Evolutionary conservation across 2,797 vertebrate species (phyloP).

Genomic region (Pipistrellus kuhlii): DNA sequence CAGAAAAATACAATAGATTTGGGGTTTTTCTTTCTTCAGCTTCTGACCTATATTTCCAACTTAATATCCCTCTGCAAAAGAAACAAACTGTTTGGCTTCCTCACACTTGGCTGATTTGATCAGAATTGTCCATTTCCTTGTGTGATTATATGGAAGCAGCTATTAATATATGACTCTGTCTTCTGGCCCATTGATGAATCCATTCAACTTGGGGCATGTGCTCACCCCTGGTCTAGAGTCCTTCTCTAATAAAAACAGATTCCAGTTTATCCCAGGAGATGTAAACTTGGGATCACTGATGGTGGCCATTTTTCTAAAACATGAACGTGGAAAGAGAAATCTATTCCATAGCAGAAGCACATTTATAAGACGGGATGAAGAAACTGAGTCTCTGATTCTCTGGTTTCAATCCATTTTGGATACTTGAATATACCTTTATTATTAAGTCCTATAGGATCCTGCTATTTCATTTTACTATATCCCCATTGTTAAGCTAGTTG

Average conservation of each 20-base stretch:
- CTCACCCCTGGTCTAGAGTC: not conserved
- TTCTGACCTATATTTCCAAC: not conserved
- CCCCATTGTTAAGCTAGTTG: not conserved
- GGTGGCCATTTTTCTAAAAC: not conserved
- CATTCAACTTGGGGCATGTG: not conserved
- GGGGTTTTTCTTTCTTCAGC: conserved; percentile 5
- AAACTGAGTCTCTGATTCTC: not conserved
- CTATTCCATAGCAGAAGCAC: not conserved
- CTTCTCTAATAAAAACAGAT: not conserved
- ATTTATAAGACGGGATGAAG: not conserved
- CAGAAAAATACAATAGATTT: not conserved
- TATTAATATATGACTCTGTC: not conserved
- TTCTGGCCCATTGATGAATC: not conserved
- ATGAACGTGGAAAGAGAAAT: conserved; percentile 28
- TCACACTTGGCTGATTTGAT: not conserved
- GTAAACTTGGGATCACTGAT: not conserved
- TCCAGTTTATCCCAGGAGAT: not conserved
- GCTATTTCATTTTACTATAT: not conserved
- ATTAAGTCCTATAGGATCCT: not conserved
- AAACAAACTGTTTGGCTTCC: not conserved
- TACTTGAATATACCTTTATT: not conserved
- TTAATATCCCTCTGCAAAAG: not conserved
- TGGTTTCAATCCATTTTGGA: not conserved
- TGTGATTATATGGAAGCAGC: not conserved
- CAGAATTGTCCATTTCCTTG: not conserved